These are phyloP conservation scores for Drosophila nikananu DNA, from an alignment of 1,140 invertebrate species.

Conservation along the genomic window DNA sequence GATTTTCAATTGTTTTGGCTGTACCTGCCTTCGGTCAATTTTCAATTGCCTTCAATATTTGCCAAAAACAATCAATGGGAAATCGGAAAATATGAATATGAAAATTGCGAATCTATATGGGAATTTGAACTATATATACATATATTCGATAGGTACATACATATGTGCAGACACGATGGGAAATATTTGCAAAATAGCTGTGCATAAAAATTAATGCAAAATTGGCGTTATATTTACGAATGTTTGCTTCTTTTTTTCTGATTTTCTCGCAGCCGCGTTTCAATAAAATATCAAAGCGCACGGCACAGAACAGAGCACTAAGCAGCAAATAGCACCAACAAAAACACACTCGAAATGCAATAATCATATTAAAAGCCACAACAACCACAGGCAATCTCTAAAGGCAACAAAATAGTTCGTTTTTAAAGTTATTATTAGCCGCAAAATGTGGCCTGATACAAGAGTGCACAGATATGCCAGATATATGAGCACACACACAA, in stretches of 20 bases:
- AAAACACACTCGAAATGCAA: constrained; percentile 73
- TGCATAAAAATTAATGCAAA: constrained; percentile 54
- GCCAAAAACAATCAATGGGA: constrained; percentile 51
- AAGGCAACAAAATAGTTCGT: constrained; percentile 83
- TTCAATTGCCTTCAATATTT: constrained; percentile 56
- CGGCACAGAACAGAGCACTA: constrained; percentile 27
- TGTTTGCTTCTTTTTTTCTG: background rate
- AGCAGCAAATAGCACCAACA: constrained; percentile 18
- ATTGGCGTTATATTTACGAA: constrained; percentile 16
- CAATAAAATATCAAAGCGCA: constrained; percentile 50
- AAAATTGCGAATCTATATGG: constrained; percentile 42
- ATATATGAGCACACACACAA: constrained; percentile 33
- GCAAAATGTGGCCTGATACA: constrained; percentile 76
- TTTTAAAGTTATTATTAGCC: constrained; percentile 84
- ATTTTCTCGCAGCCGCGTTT: constrained; percentile 13
- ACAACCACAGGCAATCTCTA: constrained; percentile 59
- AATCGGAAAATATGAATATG: constrained; percentile 57
- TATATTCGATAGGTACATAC: constrained; percentile 8
- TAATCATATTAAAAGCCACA: constrained; percentile 80
- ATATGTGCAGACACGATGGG: constrained; percentile 23
- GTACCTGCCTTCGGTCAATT: constrained; percentile 46
- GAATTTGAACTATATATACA: constrained; percentile 9
- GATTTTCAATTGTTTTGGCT: constrained; percentile 31
- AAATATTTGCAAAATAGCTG: constrained; percentile 46
- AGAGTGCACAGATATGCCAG: constrained; percentile 45